Evolutionary conservation across 2,888 invertebrate genomes (phyloP).

Genomic region (Anoncus sp.): DNA sequence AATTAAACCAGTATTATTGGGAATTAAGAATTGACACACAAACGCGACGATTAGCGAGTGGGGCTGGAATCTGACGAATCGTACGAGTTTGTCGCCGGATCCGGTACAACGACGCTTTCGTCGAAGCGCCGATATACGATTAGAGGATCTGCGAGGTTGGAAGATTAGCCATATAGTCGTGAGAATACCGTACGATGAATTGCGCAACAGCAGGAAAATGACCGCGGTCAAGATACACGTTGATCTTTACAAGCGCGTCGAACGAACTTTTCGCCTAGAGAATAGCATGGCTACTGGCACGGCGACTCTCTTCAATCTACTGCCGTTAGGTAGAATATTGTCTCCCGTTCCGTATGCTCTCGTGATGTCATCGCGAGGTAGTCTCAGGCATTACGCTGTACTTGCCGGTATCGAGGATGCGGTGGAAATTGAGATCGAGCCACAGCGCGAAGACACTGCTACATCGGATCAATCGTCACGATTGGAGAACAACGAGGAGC

Average conservation of each 20-base stretch:
- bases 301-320: neutral
- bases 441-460: conserved; percentile 1
- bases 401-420: conserved; percentile 70
- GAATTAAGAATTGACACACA: neutral
- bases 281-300: neutral
- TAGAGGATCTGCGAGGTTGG: conserved; percentile 85
- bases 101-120: conserved; percentile 80
- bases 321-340: conserved; percentile 56
- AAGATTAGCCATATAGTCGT: conserved; percentile 89
- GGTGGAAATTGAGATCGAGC: conserved; percentile 69
- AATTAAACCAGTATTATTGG: neutral
- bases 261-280: conserved; percentile 61
- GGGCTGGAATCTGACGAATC: conserved; percentile 86
- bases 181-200: conserved; percentile 85
- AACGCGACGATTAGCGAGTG: conserved; percentile 81
- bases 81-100: conserved; percentile 85
- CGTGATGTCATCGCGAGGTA: conserved; percentile 66
- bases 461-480: neutral
- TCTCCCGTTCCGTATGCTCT: conserved; percentile 55
- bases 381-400: conserved; percentile 72
- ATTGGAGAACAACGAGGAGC: conserved; percentile 1
- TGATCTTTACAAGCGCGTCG: conserved; percentile 66
- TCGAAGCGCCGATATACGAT: conserved; percentile 85
- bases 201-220: conserved; percentile 82
- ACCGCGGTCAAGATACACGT: conserved; percentile 82